Conservation (phyloP, 2,797 vertebrate genomes). For the Melanotaenia nigrans region DNA sequence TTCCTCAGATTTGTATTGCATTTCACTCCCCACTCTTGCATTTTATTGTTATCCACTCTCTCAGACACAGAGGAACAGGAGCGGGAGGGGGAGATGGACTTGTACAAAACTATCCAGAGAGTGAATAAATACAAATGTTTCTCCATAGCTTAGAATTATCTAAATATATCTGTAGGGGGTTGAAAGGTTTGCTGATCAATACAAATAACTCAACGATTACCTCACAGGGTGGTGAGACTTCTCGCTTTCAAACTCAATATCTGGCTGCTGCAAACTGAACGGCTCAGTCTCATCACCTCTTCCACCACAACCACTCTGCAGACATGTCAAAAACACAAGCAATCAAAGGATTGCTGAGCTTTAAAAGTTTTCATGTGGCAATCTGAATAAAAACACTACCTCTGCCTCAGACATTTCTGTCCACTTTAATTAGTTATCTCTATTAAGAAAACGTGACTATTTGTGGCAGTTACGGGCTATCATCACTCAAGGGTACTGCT, state of each 20-base stretch:
- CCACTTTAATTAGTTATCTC: conserved; percentile 35
- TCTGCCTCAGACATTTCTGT: conserved; percentile 14
- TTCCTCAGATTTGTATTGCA: too few species aligned
- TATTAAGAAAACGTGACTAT: conserved; percentile 18
- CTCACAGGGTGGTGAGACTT: conserved; percentile 41
- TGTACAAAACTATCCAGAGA: too few species aligned
- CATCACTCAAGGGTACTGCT: neutral
- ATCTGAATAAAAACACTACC: conserved; percentile 25
- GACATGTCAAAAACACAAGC: conserved; percentile 1
- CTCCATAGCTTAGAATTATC: conserved; percentile 26
- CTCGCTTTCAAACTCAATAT: conserved; percentile 43
- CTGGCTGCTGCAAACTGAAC: conserved; percentile 1
- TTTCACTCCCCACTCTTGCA: too few species aligned
- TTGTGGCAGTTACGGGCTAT: neutral
- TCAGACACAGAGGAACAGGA: too few species aligned
- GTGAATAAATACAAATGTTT: conserved; percentile 23
- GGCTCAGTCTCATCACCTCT: conserved; percentile 13
- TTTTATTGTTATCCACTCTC: too few species aligned
- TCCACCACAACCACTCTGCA: neutral
- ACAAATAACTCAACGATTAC: conserved; percentile 56
- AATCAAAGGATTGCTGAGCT: conserved; percentile 15
- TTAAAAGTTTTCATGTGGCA: neutral
- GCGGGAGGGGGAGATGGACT: too few species aligned
- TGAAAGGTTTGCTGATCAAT: conserved; percentile 59
- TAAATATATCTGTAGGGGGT: conserved; percentile 43